Percentiles rank a stretch among this genome's conserved stretches.
Conservation (phyloP, 2,888 invertebrate species). For the Thyatira batis region DNA sequence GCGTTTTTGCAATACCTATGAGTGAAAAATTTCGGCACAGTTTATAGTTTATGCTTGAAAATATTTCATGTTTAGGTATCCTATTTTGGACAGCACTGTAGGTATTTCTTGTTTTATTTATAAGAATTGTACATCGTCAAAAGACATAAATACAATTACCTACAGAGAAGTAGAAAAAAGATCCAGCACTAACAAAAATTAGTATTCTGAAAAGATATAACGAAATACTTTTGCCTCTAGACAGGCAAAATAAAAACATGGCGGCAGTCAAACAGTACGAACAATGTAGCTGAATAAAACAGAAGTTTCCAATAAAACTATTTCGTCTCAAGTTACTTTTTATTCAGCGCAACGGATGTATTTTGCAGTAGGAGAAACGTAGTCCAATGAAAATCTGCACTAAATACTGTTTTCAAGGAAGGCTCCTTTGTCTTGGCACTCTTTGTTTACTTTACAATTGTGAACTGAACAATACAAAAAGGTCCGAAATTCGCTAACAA, state of each 20-base stretch:
- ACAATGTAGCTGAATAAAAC: constrained; percentile 38
- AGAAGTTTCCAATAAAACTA: constrained; percentile 50
- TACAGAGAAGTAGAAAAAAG: neutral
- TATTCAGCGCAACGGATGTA: constrained; percentile 53
- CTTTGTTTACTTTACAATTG: constrained; percentile 73
- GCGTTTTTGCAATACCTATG: constrained; percentile 8
- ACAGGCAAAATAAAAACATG: neutral
- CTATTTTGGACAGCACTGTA: neutral
- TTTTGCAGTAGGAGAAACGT: constrained; percentile 50
- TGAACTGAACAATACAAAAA: constrained; percentile 67
- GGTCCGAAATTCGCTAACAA: constrained; percentile 68
- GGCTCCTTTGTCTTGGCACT: constrained; percentile 64
- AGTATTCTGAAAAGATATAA: neutral
- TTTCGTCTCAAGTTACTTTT: constrained; percentile 44
- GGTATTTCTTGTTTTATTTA: too few relatives aligned
- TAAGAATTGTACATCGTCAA: too few relatives aligned
- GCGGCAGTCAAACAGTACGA: constrained; percentile 4
- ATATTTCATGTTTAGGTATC: neutral
- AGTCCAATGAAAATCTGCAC: constrained; percentile 59
- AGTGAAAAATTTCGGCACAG: neutral
- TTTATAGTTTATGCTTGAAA: neutral
- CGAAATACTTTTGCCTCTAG: neutral
- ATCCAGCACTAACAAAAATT: neutral
- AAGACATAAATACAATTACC: neutral
- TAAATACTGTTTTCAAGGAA: constrained; percentile 68